Percentiles rank a stretch among this genome's conserved stretches.
Conservation (phyloP, 2,888 invertebrate species). For the Eutolmus rufibarbis region DNA sequence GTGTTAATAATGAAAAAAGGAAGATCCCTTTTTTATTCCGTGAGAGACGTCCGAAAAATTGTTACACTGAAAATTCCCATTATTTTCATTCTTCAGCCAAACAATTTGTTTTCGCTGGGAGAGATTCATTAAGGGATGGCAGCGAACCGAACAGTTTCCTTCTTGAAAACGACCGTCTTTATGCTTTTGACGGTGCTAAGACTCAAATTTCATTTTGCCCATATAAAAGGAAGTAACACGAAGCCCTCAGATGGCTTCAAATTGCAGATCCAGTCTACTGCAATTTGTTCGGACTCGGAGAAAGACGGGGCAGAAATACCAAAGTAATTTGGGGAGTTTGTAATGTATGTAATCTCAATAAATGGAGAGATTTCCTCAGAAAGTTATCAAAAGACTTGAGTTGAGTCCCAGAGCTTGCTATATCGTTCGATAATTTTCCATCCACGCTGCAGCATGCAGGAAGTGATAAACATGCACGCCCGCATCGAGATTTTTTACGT, state of each 20-base stretch:
- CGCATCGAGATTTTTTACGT: neutral
- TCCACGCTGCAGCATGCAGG: neutral
- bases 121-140: neutral
- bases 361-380: neutral
- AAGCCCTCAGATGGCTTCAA: neutral
- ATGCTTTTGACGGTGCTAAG: neutral
- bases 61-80: conserved; percentile 2
- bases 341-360: neutral
- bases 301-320: neutral
- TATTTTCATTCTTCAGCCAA: neutral
- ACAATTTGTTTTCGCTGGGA: neutral
- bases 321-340: neutral
- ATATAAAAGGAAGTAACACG: neutral
- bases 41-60: neutral
- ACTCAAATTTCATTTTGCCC: neutral
- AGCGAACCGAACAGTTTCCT: neutral
- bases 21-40: neutral
- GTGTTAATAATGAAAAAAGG: conserved; percentile 9
- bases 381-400: neutral
- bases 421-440: neutral
- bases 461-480: neutral
- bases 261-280: neutral
- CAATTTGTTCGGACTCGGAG: neutral
- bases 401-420: neutral
- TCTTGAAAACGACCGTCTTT: neutral